Conservation (phyloP, 1,140 invertebrate species). For the Scaptomyza hsui region DNA sequence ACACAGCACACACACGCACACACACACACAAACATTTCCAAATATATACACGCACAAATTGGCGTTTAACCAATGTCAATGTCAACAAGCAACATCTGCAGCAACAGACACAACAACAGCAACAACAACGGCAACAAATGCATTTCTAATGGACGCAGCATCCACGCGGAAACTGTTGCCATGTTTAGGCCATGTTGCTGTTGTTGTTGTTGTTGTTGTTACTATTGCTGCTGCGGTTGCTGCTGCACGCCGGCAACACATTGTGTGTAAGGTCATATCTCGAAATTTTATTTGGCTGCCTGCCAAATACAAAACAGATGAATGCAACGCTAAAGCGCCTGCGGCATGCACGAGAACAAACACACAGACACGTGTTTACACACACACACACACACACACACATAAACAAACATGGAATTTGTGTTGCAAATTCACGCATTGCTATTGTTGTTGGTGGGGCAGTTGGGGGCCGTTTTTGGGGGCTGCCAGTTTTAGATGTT, state of each 20-base stretch:
- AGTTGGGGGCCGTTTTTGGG: slow-evolving; percentile 53
- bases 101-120: slow-evolving; percentile 23
- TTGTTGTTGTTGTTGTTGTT: slow-evolving; percentile 20
- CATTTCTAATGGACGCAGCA: slow-evolving; percentile 75
- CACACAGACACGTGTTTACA: slow-evolving; percentile 6
- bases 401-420: slow-evolving; percentile 43
- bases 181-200: slow-evolving; percentile 56
- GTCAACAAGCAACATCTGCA: slow-evolving; percentile 62
- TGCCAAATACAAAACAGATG: slow-evolving; percentile 74
- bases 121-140: slow-evolving; percentile 53
- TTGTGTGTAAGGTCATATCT: slow-evolving; percentile 75
- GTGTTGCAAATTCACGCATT: slow-evolving; percentile 53
- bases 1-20: slow-evolving; percentile 4
- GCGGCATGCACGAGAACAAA: slow-evolving; percentile 44
- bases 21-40: slow-evolving; percentile 22
- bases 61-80: slow-evolving; percentile 78
- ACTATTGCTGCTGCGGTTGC: slow-evolving; percentile 4
- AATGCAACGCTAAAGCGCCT: slow-evolving; percentile 59
- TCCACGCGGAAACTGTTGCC: slow-evolving; percentile 72
- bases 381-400: slow-evolving; percentile 4
- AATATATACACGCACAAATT: slow-evolving; percentile 66
- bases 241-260: slow-evolving; percentile 47
- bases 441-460: slow-evolving; percentile 25
- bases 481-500: slow-evolving; percentile 75
- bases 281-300: slow-evolving; percentile 78